Evolutionary conservation across 2,113 vertebrate species (phyloP).

Genomic region (Symphodus melops): DNA sequence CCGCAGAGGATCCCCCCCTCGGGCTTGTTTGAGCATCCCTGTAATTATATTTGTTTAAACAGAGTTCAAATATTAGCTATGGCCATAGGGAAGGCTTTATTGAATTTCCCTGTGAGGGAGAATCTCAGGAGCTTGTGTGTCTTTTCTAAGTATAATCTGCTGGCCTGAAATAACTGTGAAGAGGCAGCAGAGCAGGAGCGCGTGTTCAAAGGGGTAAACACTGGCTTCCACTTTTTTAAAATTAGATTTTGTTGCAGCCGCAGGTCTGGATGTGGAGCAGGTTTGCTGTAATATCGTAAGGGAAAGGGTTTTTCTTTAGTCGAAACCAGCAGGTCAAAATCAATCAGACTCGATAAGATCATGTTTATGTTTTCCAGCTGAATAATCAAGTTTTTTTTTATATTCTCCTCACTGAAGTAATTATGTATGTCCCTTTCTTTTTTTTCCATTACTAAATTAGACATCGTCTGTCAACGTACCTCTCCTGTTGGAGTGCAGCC

Average conservation of each 20-base stretch:
- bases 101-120: conserved; percentile 40
- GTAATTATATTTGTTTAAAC: conserved; percentile 65
- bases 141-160: conserved; percentile 56
- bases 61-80: conserved; percentile 71
- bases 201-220: conserved; percentile 72
- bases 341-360: no score
- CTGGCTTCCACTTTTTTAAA: conserved; percentile 70
- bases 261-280: conserved; percentile 13
- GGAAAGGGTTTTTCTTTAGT: no score
- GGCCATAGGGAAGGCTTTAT: conserved; percentile 45
- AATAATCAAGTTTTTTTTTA: no score
- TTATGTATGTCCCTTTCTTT: no score
- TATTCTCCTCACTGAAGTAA: no score
- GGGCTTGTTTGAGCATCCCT: conserved; percentile 35
- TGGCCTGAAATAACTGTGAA: conserved; percentile 66
- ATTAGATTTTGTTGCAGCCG: conserved; percentile 49
- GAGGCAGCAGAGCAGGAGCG: conserved; percentile 50
- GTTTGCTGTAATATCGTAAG: no score
- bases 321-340: no score
- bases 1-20: conserved; percentile 34
- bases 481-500: no score
- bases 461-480: no score
- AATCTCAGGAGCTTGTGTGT: conserved; percentile 51
- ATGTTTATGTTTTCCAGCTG: no score
- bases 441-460: no score